phyloP scores from a whole-genome alignment of 2,797 vertebrate genomes.

The Decapterus maruadsi region DNA sequence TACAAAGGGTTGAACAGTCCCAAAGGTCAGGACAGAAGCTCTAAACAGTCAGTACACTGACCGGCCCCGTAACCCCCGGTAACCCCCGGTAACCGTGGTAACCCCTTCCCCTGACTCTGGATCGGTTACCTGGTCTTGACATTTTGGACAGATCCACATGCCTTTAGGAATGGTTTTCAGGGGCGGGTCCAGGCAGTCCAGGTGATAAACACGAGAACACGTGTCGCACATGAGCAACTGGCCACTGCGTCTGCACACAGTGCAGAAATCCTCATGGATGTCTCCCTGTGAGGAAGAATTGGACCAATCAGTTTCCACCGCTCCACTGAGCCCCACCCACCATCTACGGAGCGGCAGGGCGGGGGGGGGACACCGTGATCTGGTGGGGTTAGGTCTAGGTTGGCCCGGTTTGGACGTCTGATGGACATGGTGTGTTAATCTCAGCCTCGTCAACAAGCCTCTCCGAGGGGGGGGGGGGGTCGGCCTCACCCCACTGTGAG shows the following conservation, averaged over 20 bases:
- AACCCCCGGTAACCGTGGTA: conserved; percentile 59
- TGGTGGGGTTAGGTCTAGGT: conserved; percentile 53
- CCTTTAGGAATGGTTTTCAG: conserved; percentile 99
- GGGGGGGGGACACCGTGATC: conserved; percentile 51
- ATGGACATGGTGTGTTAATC: conserved; percentile 70
- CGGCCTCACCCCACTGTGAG: no score
- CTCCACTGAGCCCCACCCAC: conserved; percentile 76
- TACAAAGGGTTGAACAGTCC: conserved; percentile 88
- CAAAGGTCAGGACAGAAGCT: conserved; percentile 61
- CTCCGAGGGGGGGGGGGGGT: no score
- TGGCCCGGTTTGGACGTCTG: conserved; percentile 51
- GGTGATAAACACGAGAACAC: conserved; percentile 99
- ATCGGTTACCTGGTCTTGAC: conserved; percentile 98
- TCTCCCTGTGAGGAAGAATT: conserved; percentile 95
- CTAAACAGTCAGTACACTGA: conserved; percentile 46
- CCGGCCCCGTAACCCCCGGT: not conserved
- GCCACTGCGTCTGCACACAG: conserved; percentile 99
- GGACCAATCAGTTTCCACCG: conserved; percentile 87
- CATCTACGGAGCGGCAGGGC: conserved; percentile 64
- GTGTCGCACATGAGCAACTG: conserved; percentile 99
- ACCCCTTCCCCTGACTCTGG: conserved; percentile 61
- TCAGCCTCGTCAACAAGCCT: no score
- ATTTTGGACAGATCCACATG: conserved; percentile 99
- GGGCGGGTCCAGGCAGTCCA: conserved; percentile 99
- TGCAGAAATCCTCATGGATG: conserved; percentile 99